Conservation (phyloP, 2,888 invertebrate species). For the Argyra leucocephala region DNA sequence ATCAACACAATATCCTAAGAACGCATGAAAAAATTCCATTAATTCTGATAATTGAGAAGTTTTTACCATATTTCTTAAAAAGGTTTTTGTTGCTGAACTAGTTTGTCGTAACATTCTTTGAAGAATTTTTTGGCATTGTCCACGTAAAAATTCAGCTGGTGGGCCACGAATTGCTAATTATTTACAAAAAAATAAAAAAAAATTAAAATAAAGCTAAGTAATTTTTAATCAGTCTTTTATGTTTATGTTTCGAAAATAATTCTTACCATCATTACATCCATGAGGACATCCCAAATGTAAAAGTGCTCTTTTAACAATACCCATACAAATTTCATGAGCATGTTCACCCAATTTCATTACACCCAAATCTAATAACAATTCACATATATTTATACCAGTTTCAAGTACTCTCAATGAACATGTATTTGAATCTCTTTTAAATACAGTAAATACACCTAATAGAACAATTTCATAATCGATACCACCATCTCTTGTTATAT, state of each 20-base stretch:
- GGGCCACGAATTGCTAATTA: constrained; percentile 58
- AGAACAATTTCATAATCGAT: constrained; percentile 80
- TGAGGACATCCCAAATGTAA: constrained; percentile 90
- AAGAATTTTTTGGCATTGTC: constrained; percentile 73
- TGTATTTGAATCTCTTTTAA: constrained; percentile 71
- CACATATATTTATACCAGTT: constrained; percentile 83
- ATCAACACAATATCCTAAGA: constrained; percentile 91
- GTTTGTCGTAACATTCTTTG: constrained; percentile 62
- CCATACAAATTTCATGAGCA: constrained; percentile 43
- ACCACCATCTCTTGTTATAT: constrained; percentile 91
- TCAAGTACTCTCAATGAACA: constrained; percentile 85
- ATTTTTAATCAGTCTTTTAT: too few species aligned
- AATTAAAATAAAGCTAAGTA: too few species aligned
- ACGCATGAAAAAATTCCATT: constrained; percentile 88
- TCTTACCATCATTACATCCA: constrained; percentile 70
- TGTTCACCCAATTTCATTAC: constrained; percentile 54
- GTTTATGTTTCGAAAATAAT: not conserved
- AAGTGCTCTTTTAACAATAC: constrained; percentile 45
- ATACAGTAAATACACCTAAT: constrained; percentile 77
- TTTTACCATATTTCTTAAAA: constrained; percentile 64
- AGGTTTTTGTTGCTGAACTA: constrained; percentile 46
- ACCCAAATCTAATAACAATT: constrained; percentile 83
- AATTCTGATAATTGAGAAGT: constrained; percentile 70
- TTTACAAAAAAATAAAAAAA: not conserved
- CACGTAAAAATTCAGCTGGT: constrained; percentile 81